A percentile compares a stretch with the other conserved stretches of the same genome.
Evolutionary conservation across 2,797 vertebrate species (phyloP).

Genomic region (Dromococcyx pavoninus): DNA sequence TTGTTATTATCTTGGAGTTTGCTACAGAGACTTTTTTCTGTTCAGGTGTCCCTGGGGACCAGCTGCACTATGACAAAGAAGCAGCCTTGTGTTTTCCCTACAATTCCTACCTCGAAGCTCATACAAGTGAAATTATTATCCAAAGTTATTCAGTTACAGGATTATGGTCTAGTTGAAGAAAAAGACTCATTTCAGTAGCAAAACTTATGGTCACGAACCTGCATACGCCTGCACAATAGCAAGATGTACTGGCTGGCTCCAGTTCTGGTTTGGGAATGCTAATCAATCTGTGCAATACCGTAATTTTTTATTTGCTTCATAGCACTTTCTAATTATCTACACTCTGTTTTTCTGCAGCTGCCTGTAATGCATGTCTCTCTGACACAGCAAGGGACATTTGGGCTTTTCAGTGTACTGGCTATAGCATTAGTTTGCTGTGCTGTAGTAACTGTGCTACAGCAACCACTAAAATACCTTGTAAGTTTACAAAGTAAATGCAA

Average conservation of each 20-base stretch:
- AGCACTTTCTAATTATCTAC: constrained; percentile 66
- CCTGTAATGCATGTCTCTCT: background rate
- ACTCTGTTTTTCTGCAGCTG: constrained; percentile 46
- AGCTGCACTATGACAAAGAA: constrained; percentile 33
- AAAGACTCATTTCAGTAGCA: constrained; percentile 10
- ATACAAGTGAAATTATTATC: constrained; percentile 56
- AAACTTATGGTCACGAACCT: constrained; percentile 39
- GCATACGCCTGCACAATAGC: constrained; percentile 60
- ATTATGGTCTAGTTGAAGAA: constrained; percentile 50
- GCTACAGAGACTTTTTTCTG: background rate
- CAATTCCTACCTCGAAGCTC: constrained; percentile 6
- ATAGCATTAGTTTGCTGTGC: background rate
- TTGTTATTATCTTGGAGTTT: background rate
- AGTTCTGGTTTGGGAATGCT: constrained; percentile 28
- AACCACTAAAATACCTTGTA: background rate
- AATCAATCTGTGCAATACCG: constrained; percentile 48
- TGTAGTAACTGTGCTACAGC: background rate
- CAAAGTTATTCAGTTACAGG: constrained; percentile 70
- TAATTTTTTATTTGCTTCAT: constrained; percentile 66
- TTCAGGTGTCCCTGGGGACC: constrained; percentile 39
- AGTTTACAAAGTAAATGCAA: background rate
- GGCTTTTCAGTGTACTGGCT: background rate
- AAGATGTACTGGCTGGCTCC: background rate
- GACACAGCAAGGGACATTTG: background rate
- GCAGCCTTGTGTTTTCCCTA: constrained; percentile 14